Evolutionary conservation across 2,797 vertebrate genomes (phyloP).

Genomic region (Salmo trutta): DNA sequence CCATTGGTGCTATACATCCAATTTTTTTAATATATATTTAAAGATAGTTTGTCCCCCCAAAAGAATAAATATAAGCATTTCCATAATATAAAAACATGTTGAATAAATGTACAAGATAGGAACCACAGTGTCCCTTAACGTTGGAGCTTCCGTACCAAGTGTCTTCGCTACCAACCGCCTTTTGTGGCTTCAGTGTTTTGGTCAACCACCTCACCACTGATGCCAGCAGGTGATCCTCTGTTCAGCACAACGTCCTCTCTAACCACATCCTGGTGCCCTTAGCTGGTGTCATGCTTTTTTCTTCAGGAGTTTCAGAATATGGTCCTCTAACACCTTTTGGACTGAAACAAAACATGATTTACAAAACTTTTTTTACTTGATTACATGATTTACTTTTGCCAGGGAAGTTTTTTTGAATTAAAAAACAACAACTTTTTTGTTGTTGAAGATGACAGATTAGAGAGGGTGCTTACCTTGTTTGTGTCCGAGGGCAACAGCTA

Average conservation of each 20-base stretch:
- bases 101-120: not conserved
- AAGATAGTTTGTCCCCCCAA: not conserved
- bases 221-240: not conserved
- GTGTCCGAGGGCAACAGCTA: constrained; percentile 90
- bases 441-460: no score
- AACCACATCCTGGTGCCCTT: not conserved
- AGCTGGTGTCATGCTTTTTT: constrained; percentile 44
- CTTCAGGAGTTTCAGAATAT: constrained; percentile 89
- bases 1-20: not conserved
- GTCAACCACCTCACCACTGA: not conserved
- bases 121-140: not conserved
- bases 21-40: no score
- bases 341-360: constrained; percentile 71
- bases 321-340: constrained; percentile 92
- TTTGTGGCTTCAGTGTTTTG: not conserved
- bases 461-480: constrained; percentile 81
- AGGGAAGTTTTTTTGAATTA: not conserved
- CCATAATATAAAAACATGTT: not conserved
- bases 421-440: no score
- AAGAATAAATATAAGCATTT: not conserved
- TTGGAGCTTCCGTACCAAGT: not conserved
- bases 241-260: not conserved
- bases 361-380: not conserved
- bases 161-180: not conserved
- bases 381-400: not conserved